Percentiles rank a stretch among this genome's conserved stretches.
Conservation (phyloP, 1,140 invertebrate species). For the Drosophila obscura region DNA sequence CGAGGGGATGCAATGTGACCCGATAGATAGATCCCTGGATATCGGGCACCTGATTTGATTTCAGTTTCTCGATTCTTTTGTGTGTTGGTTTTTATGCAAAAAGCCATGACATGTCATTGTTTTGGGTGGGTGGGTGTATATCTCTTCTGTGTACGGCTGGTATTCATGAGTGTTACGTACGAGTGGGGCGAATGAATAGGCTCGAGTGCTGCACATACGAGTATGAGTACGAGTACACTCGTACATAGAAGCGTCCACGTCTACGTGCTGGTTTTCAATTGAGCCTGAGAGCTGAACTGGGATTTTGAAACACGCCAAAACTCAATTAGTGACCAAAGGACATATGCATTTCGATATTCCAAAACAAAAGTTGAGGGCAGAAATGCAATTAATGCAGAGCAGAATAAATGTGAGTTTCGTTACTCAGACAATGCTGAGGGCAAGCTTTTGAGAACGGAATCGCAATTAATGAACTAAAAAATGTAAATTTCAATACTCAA, state of each 20-base stretch:
- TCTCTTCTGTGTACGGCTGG: conserved; percentile 6
- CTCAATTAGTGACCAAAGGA: conserved; percentile 30
- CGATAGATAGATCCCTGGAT: neutral
- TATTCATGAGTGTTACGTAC: conserved; percentile 1
- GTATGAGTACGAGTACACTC: no score
- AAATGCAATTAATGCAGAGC: neutral
- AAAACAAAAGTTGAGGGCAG: neutral
- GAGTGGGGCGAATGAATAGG: conserved; percentile 17
- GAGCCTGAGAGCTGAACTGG: neutral
- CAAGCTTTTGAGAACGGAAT: no score
- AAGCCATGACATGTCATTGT: conserved; percentile 51
- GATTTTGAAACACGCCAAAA: conserved; percentile 4
- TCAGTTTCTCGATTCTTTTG: conserved; percentile 21
- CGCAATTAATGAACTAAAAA: no score
- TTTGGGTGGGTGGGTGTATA: conserved; percentile 12
- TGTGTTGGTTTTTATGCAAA: conserved; percentile 33
- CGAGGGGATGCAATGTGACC: neutral
- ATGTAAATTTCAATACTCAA: no score
- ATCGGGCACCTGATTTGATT: conserved; percentile 36
- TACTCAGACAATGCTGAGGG: no score
- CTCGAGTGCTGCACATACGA: conserved; percentile 36
- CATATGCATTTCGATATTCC: neutral
- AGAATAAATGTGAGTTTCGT: no score
- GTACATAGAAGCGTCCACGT: conserved; percentile 41
- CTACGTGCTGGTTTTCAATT: conserved; percentile 56